These are phyloP conservation scores for Caenorhabditis briggsae DNA, from an alignment of 1,140 invertebrate genomes.

Conservation along the genomic window DNA sequence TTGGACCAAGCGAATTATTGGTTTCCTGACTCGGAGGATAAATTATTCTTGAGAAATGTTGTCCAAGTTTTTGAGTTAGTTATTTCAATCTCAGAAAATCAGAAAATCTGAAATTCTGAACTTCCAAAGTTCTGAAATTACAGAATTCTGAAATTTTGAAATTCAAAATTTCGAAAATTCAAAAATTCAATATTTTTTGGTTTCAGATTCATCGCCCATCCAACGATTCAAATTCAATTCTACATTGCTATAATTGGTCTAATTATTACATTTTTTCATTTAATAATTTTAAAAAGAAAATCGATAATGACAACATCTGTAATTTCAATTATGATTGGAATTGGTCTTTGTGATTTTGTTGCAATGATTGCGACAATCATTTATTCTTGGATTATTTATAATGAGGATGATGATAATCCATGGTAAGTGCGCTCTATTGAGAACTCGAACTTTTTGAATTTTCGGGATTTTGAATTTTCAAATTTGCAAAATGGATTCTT, in stretches of 20 bases:
- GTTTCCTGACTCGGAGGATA: neutral
- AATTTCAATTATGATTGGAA: slow-evolving; percentile 10
- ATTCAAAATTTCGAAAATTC: neutral
- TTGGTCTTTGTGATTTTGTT: neutral
- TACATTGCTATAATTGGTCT: neutral
- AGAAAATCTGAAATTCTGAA: no score
- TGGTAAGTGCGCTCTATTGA: neutral
- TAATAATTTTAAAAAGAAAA: slow-evolving; percentile 2
- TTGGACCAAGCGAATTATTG: neutral
- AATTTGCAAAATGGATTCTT: no score
- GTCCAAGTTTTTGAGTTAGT: neutral
- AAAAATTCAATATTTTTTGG: no score
- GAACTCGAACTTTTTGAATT: neutral
- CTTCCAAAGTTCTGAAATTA: no score
- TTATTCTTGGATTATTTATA: neutral
- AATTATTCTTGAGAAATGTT: neutral
- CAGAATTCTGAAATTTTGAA: no score
- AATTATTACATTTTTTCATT: slow-evolving; percentile 1
- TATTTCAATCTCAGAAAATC: no score
- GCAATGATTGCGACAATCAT: neutral
- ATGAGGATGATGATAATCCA: neutral
- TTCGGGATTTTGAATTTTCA: no score
- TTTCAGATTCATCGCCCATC: neutral
- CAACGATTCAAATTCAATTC: neutral
- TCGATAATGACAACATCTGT: neutral